Percentiles rank a stretch among this genome's conserved stretches.
Conservation (phyloP, 2,113 vertebrate species). For the Aphyosemion australe region DNA sequence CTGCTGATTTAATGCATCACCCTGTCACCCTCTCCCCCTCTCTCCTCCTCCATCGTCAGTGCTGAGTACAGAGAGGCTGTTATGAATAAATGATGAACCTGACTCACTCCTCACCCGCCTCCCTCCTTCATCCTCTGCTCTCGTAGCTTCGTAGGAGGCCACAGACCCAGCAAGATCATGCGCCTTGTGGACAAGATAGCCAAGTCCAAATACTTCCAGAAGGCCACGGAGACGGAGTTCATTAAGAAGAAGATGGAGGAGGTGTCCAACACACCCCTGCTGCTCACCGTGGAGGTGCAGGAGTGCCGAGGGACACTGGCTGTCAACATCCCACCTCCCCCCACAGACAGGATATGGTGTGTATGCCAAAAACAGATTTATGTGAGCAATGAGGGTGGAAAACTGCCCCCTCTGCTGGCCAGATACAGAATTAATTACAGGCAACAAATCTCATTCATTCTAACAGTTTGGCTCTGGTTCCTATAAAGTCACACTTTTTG, state of each 20-base stretch:
- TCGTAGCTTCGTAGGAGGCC: slow-evolving; percentile 87
- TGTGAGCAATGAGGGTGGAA: neutral
- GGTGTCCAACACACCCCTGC: slow-evolving; percentile 95
- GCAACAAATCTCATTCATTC: neutral
- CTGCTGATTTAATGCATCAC: slow-evolving; percentile 54
- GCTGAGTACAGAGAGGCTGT: slow-evolving; percentile 55
- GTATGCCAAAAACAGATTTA: slow-evolving; percentile 60
- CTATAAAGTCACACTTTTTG: too few relatives aligned
- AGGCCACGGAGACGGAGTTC: slow-evolving; percentile 97
- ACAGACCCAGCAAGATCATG: slow-evolving; percentile 98
- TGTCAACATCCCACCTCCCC: slow-evolving; percentile 97
- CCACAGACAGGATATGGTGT: slow-evolving; percentile 95
- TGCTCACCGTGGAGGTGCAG: slow-evolving; percentile 97
- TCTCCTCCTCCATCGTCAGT: slow-evolving; percentile 28
- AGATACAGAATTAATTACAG: slow-evolving; percentile 7
- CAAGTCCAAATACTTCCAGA: slow-evolving; percentile 99
- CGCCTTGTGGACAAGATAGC: slow-evolving; percentile 99
- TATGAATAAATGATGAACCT: slow-evolving; percentile 75
- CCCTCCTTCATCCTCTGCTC: slow-evolving; percentile 32
- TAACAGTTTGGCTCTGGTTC: too few relatives aligned
- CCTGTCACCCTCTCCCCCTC: slow-evolving; percentile 35
- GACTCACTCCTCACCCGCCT: slow-evolving; percentile 58
- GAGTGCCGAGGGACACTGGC: slow-evolving; percentile 92
- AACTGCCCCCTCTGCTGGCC: slow-evolving; percentile 69
- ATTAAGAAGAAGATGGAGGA: slow-evolving; percentile 99